A percentile compares a stretch with the other conserved stretches of the same genome.
These are phyloP conservation scores for Chirona hameri DNA, from an alignment of 2,888 invertebrate genomes.

Conservation along the genomic window DNA sequence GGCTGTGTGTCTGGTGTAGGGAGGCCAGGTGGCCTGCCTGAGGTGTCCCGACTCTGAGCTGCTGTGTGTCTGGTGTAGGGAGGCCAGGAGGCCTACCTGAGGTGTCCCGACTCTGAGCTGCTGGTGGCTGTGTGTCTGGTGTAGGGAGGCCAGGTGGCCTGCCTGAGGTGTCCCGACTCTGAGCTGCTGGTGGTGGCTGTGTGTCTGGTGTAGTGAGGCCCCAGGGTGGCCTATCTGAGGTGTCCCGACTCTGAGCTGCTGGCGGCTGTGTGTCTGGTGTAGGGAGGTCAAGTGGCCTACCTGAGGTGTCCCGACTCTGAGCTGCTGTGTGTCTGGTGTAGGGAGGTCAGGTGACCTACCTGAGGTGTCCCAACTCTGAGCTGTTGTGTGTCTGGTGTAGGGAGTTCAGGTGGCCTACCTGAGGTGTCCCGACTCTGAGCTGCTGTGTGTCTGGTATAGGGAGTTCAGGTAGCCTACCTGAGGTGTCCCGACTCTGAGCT, in stretches of 20 bases:
- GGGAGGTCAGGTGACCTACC: no score
- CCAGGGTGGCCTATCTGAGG: neutral
- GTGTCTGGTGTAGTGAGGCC: no score
- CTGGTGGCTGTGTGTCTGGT: no score
- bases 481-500: neutral
- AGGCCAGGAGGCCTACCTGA: neutral
- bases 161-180: conserved; percentile 22
- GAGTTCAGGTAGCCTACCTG: neutral
- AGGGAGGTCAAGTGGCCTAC: neutral
- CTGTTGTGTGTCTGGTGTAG: neutral
- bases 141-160: neutral
- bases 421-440: neutral
- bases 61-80: no score
- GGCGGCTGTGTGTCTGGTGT: no score
- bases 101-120: neutral
- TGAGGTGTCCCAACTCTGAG: no score
- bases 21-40: neutral
- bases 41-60: conserved; percentile 25
- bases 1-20: no score
- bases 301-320: conserved; percentile 25
- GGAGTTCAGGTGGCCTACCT: neutral
- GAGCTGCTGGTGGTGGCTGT: conserved; percentile 28
- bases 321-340: no score
- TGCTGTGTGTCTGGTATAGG: neutral
- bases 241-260: neutral